A percentile compares a stretch with the other conserved stretches of the same genome.
Conservation (phyloP, 2,797 vertebrate genomes). For the Parotocinclus haroldoi region DNA sequence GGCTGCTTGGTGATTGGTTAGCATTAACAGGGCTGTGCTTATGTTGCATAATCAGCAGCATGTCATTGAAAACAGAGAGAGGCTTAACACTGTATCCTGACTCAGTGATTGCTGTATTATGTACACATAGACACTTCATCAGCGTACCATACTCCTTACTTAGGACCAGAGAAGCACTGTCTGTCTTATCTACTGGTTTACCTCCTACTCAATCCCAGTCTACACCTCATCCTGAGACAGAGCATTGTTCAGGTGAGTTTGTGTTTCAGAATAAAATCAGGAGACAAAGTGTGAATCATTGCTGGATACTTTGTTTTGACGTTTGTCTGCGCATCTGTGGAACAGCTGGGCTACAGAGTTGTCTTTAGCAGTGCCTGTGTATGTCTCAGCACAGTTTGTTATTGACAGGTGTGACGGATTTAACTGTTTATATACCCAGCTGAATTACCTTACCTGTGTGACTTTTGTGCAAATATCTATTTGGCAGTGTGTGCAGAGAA, state of each 20-base stretch:
- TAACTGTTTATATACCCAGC: too few species aligned
- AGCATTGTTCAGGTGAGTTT: constrained; percentile 24
- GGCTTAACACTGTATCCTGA: not conserved
- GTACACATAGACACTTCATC: too few species aligned
- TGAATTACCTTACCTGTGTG: too few species aligned
- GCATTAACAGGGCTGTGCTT: constrained; percentile 20
- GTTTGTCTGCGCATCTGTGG: not conserved
- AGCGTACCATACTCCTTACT: too few species aligned
- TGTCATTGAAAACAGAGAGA: constrained; percentile 33
- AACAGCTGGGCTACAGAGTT: not conserved
- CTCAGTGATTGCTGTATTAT: too few species aligned
- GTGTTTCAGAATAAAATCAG: not conserved
- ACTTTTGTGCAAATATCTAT: too few species aligned
- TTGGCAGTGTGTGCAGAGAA: too few species aligned
- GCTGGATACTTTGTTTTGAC: constrained; percentile 8
- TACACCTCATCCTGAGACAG: not conserved
- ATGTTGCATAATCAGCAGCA: constrained; percentile 42
- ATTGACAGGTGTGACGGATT: too few species aligned
- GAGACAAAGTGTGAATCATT: not conserved
- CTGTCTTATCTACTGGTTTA: constrained; percentile 15
- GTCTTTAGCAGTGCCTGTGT: not conserved
- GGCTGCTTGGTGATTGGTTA: constrained; percentile 26
- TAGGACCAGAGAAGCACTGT: not conserved
- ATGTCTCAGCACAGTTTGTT: not conserved
- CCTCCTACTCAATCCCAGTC: too few species aligned